Conservation (phyloP, 2,113 vertebrate genomes). For the Numida meleagris region DNA sequence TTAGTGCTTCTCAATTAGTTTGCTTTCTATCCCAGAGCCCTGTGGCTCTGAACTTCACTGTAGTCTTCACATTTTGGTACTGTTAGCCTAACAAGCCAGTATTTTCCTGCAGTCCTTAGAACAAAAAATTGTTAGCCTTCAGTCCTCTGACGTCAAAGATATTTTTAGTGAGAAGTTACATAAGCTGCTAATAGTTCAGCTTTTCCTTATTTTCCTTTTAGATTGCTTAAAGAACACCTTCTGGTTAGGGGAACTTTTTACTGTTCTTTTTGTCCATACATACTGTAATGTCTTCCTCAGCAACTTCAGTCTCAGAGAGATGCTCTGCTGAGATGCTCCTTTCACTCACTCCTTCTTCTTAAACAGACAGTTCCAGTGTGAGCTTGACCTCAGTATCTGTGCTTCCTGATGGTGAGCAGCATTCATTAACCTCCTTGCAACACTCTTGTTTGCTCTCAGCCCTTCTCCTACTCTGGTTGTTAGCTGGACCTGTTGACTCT, state of each 20-base stretch:
- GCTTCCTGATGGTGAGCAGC: neutral
- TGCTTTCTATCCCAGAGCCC: slow-evolving; percentile 4
- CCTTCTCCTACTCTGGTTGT: neutral
- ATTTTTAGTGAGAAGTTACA: neutral
- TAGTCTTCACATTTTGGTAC: neutral
- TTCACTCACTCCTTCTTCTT: neutral
- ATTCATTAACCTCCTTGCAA: neutral
- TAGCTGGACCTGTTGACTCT: neutral
- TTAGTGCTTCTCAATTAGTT: neutral
- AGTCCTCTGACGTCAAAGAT: neutral
- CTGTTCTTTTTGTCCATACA: neutral
- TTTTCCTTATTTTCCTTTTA: neutral
- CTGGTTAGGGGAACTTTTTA: neutral
- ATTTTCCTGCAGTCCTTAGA: neutral
- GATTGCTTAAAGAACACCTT: neutral
- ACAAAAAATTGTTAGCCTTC: neutral
- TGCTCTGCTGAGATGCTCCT: neutral
- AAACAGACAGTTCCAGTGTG: neutral
- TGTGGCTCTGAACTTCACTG: neutral
- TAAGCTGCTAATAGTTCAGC: neutral
- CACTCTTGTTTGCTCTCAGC: neutral
- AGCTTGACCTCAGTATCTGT: neutral
- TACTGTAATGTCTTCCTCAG: neutral
- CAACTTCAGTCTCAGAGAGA: neutral
- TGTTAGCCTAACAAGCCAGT: neutral